Base-by-base conservation (phyloP, 2,113 vertebrate species). In the Eclectus roratus region DNA sequence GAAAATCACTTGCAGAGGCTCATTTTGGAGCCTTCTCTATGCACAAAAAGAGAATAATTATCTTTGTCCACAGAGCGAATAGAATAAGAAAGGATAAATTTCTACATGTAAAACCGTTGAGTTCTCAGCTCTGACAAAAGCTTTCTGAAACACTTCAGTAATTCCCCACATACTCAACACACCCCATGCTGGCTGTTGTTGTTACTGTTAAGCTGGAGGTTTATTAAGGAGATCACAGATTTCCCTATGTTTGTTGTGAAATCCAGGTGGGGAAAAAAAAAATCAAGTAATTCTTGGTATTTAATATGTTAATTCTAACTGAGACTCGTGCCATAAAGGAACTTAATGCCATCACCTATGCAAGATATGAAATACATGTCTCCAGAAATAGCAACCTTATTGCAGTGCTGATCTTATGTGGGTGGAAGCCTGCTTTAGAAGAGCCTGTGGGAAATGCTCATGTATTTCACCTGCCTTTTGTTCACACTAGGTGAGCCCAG, bases 371-470 rank as follows among this genome's bases (percentile, higher is more conserved):
- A 94, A 88, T 6, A 8, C 3, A 1, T 41, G 28, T 71, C 72
- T 85, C 72, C 64, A 72, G 82, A 92, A 95, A 88, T 60, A 92
- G 91, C 78, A 21, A 74, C 82, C 70, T 94, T 81, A 61, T 79
- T 94, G 61, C 28, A 87, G 53, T 2, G 0, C 25, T 90, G 79
- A 39, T 76, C 55, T 61, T 74, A 47, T 60, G 69, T 86, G 52
- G 76, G 61, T 92, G 28, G 76, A 70, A 86, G 55, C 18, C 79
- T 70, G 47, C 56, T 52, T 80, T 60, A 73, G 43, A 84, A 71
- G 21, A 60, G 31, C 80, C 92, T 72, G 17, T 39, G 69, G 56
- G 69, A 94, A 80, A 86, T 56, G 35, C 50, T 88, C 29, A 9
- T 63, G 28, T 64, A 61, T 93, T 94, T 90, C 70, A 94, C 72